Evolutionary conservation across 2,113 vertebrate species (phyloP), one percentile per base, ranked within the genome.

Genomic region (Solea senegalensis): DNA sequence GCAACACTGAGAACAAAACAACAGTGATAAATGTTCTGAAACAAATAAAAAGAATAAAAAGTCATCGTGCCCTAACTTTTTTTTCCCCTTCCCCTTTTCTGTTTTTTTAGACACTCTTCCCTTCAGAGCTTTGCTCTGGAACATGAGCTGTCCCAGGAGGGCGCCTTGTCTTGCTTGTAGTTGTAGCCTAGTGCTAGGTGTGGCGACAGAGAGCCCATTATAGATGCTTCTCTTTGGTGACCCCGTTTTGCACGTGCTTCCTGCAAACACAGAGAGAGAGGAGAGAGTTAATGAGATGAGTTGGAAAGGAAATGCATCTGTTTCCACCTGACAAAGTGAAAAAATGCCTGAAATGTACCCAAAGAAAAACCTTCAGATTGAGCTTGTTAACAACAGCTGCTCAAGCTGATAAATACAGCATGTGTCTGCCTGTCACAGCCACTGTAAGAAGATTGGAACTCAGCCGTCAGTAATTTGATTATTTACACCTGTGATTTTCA

Each of bases 161-260:
- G 60, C 43, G 10, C 64, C 73, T 63, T 34, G 54, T 80, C 75
- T 82, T 52, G 66, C 69, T 65, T 85, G 89, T 56, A 82, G 56
- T 84, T 55, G 71, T 28, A 63, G 67, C 61, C 71, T 55, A 5
- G 48, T 71, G 78, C 91, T 92, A 87, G 86, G 76, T 91, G 89
- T 81, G 91, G 92, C 61, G 66, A 65, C 28, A 34, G 74, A 80
- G 83, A 84, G 69, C 78, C 71, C 54, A 57, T 86, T 92, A 97
- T 76, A 95, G 88, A 90, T 93, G 87, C 84, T 97, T 97, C 87
- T 96, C 93, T 58, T 97, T 97, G 6, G 93, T 69, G 34, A 95
- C 86, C 8, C 97, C 96, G 0, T 97, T 98, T 92, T 78, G 94
- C 86, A 93, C 89, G 21, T 90, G 95, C 72, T 94, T 84, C 88